phyloP scores from a whole-genome alignment of 2,797 vertebrate genomes.

The Sparus aurata region DNA sequence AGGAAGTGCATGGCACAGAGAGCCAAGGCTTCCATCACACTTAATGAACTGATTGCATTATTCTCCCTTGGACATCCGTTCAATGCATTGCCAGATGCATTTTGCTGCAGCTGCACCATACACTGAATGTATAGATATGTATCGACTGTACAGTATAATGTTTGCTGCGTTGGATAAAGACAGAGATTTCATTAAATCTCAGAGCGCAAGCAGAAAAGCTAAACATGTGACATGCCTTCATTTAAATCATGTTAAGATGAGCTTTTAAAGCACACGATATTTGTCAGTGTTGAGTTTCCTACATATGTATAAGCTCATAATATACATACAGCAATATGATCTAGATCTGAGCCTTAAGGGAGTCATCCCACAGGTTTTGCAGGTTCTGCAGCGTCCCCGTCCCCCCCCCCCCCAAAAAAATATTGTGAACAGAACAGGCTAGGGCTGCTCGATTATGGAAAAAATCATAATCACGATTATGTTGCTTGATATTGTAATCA shows the following conservation, averaged over 20 bases:
- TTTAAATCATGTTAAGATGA: neutral
- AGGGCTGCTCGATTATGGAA: too few relatives aligned
- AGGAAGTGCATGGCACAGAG: slow-evolving; percentile 49
- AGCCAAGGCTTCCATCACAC: slow-evolving; percentile 43
- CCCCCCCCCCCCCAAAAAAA: too few relatives aligned
- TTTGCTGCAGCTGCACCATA: slow-evolving; percentile 33
- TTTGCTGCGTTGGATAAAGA: slow-evolving; percentile 11
- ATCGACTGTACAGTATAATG: neutral
- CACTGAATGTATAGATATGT: neutral
- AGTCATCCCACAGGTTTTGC: neutral
- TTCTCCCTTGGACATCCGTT: slow-evolving; percentile 11
- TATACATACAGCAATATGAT: neutral
- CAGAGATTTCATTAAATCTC: neutral
- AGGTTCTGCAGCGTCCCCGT: neutral
- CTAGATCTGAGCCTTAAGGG: neutral
- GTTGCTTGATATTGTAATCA: too few relatives aligned
- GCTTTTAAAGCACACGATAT: neutral
- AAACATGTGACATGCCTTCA: neutral
- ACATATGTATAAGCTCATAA: neutral
- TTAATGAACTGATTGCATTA: slow-evolving; percentile 50
- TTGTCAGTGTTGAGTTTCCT: neutral
- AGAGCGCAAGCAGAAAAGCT: neutral
- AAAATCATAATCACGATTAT: too few relatives aligned
- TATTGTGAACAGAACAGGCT: too few relatives aligned
- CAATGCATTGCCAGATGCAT: slow-evolving; percentile 32